These are phyloP conservation scores for Sylvicola cinctus DNA, from an alignment of 2,888 invertebrate species.

Conservation along the genomic window DNA sequence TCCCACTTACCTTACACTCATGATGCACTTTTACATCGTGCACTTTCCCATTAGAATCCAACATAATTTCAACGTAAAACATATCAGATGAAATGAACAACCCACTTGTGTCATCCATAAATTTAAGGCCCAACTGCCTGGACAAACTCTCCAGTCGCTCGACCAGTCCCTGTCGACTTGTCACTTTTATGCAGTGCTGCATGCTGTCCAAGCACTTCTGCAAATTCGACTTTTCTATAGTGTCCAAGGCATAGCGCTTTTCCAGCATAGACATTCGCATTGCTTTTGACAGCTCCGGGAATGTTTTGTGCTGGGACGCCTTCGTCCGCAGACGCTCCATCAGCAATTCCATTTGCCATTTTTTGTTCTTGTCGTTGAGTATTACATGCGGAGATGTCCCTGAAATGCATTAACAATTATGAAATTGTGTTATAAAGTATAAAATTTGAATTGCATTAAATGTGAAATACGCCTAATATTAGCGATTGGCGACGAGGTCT, in stretches of 20 bases:
- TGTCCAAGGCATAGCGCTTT: constrained; percentile 72
- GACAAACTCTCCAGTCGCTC: constrained; percentile 82
- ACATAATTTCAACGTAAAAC: constrained; percentile 83
- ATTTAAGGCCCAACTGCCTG: constrained; percentile 73
- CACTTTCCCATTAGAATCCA: constrained; percentile 65
- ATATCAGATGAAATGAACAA: constrained; percentile 88
- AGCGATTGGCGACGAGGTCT: no score
- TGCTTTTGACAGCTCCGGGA: constrained; percentile 72
- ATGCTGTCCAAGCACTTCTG: constrained; percentile 82
- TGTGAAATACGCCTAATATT: no score
- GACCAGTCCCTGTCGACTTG: constrained; percentile 74
- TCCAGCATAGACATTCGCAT: constrained; percentile 75
- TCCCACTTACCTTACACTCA: constrained; percentile 46
- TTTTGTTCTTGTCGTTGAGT: constrained; percentile 36
- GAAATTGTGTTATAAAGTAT: no score
- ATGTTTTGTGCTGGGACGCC: constrained; percentile 55
- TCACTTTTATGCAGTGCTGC: constrained; percentile 86
- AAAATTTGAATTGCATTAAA: no score
- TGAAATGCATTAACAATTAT: no score
- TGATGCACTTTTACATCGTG: constrained; percentile 84
- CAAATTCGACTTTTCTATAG: constrained; percentile 62
- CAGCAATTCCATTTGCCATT: constrained; percentile 65
- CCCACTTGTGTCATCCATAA: constrained; percentile 63
- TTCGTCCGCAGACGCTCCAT: constrained; percentile 85
- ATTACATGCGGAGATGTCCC: background rate